phyloP scores from a whole-genome alignment of 2,888 invertebrate genomes.

The Endomychus coccineus region DNA sequence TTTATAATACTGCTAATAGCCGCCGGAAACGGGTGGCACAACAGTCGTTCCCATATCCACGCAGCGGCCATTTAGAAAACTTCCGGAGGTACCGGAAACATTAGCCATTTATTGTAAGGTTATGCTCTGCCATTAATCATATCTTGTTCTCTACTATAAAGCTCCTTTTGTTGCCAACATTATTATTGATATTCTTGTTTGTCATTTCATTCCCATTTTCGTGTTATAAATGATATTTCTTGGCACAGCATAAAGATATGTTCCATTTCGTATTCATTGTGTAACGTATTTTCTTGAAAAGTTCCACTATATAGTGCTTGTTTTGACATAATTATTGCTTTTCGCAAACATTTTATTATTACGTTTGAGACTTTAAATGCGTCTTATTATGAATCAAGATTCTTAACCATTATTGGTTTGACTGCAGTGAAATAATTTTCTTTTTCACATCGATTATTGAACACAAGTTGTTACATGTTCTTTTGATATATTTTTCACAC shows the following conservation, averaged over 20 bases:
- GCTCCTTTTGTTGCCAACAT: conserved; percentile 35
- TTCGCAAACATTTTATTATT: no score
- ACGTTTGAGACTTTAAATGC: no score
- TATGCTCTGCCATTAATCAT: conserved; percentile 42
- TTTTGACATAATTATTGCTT: no score
- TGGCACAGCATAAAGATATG: conserved; percentile 38
- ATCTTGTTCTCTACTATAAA: conserved; percentile 37
- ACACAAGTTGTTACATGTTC: no score
- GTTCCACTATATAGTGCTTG: no score
- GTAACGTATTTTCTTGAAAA: no score
- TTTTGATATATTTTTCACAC: no score
- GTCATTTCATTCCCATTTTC: conserved; percentile 39
- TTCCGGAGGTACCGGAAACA: conserved; percentile 44
- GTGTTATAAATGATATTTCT: conserved; percentile 42
- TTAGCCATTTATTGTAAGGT: conserved; percentile 42
- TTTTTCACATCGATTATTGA: no score
- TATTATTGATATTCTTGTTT: conserved; percentile 45
- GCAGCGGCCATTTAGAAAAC: conserved; percentile 41
- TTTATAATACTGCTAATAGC: conserved; percentile 42
- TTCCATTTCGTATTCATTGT: conserved; percentile 26
- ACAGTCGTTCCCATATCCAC: conserved; percentile 27
- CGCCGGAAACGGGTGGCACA: conserved; percentile 41
- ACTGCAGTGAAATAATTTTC: no score
- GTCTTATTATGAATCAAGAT: no score
- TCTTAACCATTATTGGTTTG: no score